Base-by-base conservation (phyloP, 2,888 invertebrate genomes). In the Urechis unicinctus region DNA sequence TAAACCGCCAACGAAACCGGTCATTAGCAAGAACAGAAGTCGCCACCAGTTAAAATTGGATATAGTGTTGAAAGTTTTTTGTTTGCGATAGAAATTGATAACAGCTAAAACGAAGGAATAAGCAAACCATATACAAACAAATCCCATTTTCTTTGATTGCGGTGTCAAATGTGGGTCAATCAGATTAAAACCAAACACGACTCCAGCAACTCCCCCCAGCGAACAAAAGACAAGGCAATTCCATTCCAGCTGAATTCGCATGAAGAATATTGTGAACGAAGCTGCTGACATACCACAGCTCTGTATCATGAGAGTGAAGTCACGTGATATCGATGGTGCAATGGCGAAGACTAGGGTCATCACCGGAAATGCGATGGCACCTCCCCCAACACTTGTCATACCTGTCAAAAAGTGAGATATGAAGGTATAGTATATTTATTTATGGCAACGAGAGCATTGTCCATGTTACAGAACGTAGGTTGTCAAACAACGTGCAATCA, bases 81-180 rank as follows among this genome's bases (percentile, higher is more conserved):
- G 57, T 44, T 74, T 65, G 46, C 55, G 63, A 31, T 68, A 61
- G 58, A 56, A 61, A 57, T 75, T 74, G n/a, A 73, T 61, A 22
- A 74, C 57, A 54, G 67, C 70, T n/a, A 73, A 59, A 3, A 73
- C 69, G 28, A 72, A 62, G 2, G 74, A 72, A 56, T 75, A 73
- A 0, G 72, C 61, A 21, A 67, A 66, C 73, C 72, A 73, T 24
- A 75, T 66, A 1, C 71, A 67, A 17, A 74, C 73, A 58, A 75
- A 73, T 24, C 67, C 56, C 69, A 74, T 74, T 55, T 74, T 75
- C 62, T 73, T 75, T 54, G 64, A 59, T 0, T 68, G 58, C 1
- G 66, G 64, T 1, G 64, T 56, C 46, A 74, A 61, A n/a, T 58
- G 41, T 2, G 62, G 63, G 43, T 73, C 73, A n/a, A 74, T 50